Base-by-base conservation (phyloP, 2,888 invertebrate genomes). In the Andrena minutula region DNA sequence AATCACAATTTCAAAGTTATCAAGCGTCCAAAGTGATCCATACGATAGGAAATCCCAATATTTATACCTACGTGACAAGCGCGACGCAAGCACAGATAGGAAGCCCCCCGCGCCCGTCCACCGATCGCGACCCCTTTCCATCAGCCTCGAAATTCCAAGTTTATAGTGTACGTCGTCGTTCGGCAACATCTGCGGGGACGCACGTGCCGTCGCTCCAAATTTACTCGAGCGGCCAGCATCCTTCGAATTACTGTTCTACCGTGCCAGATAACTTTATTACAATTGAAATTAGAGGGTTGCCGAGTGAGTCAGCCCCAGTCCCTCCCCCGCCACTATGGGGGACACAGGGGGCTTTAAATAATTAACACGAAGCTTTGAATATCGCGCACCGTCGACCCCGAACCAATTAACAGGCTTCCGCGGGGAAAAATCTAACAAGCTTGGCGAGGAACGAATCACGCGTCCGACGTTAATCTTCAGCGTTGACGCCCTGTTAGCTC, bases 111-210 rank as follows among this genome's bases (percentile, higher is more conserved):
- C 83, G 68, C 71, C 75, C 2, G 63, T 66, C 80, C 75, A 71
- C 69, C 81, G 72, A 82, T 83, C 60, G 64, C 73, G 47, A 64
- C 60, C 72, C 81, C 81, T 73, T 83, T 85, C 78, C 75, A 82
- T 73, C 79, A 66, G 56, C 75, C 80, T 79, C 79, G 26, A 81
- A 86, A 86, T 76, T 79, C 75, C 83, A 73, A 82, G 81, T 82
- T 87, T 80, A 82, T 84, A 70, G 65, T 23, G 53, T 61, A 72
- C 53, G 75, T 79, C 81, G 75, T 74, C 81, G 61, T 85, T 83
- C 73, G 63, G 85, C 51, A 88, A 85, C 83, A 88, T 88, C 82
- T 87, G 88, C 70, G 72, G 81, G 75, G 69, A 85, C 82, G 82
- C 78, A 79, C 83, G 74, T 83, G 81, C 49, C 63, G 56, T 56